phyloP scores from a whole-genome alignment of 2,797 vertebrate genomes.

The Anolis apletophallus region DNA sequence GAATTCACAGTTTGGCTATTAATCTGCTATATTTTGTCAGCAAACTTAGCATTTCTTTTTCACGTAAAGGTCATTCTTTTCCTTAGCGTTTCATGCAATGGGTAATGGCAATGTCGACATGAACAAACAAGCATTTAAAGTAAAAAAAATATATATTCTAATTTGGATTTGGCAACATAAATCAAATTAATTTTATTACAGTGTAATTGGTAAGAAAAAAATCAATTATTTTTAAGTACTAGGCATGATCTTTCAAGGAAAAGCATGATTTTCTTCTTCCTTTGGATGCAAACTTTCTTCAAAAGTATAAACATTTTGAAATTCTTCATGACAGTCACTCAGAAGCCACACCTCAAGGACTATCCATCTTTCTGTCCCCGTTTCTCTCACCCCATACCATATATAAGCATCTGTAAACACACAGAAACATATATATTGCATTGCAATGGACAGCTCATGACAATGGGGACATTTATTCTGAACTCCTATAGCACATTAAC shows the following conservation, averaged over 20 bases:
- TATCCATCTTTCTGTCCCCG: too few species aligned
- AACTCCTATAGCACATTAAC: too few species aligned
- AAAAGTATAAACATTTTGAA: too few species aligned
- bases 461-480: too few species aligned
- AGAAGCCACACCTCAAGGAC: too few species aligned
- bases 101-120: background rate
- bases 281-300: background rate
- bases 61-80: conserved; percentile 27
- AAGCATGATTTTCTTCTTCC: background rate
- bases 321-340: too few species aligned
- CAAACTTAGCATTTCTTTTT: conserved; percentile 1
- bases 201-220: background rate
- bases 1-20: background rate
- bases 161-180: background rate
- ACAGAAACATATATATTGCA: too few species aligned
- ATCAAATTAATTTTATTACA: background rate
- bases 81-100: background rate
- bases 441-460: too few species aligned
- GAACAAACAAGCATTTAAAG: background rate
- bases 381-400: too few species aligned
- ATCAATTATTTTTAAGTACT: background rate
- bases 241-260: background rate
- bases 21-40: conserved; percentile 4
- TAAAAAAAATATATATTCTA: conserved; percentile 1
- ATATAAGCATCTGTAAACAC: too few species aligned